Evolutionary conservation across 2,113 vertebrate genomes (phyloP).

Genomic region (Ageneiosus marmoratus): DNA sequence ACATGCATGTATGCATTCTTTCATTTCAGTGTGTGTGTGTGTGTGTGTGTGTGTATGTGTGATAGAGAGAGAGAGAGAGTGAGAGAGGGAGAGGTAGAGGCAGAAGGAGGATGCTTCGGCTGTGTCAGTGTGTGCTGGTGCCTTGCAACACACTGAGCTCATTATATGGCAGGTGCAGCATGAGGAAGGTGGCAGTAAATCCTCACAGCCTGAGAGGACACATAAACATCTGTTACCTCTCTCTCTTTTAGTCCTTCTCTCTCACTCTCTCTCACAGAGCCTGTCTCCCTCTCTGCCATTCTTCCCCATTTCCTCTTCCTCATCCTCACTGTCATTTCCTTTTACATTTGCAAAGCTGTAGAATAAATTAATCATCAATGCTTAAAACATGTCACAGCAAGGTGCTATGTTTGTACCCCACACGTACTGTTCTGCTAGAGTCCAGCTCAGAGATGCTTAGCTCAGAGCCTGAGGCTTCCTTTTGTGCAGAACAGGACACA

Average conservation of each 20-base stretch:
- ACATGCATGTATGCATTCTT: not conserved
- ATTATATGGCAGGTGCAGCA: slow-evolving; percentile 34
- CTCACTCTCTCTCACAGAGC: too few relatives aligned
- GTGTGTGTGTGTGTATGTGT: not conserved
- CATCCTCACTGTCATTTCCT: not conserved
- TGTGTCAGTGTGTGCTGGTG: slow-evolving; percentile 12
- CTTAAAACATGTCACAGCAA: not conserved
- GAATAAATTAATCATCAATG: not conserved
- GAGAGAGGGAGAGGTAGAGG: not conserved
- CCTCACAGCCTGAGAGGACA: slow-evolving; percentile 33
- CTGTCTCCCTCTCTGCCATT: too few relatives aligned
- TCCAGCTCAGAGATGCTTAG: not conserved
- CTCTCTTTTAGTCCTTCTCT: not conserved
- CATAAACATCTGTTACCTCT: slow-evolving; percentile 26
- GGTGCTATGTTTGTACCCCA: not conserved
- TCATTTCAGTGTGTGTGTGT: not conserved
- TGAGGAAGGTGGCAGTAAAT: slow-evolving; percentile 33
- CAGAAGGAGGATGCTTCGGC: not conserved
- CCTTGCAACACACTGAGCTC: slow-evolving; percentile 23
- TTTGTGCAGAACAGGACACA: not conserved
- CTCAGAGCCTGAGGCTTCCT: not conserved
- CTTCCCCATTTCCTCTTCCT: slow-evolving; percentile 3
- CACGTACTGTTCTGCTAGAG: not conserved
- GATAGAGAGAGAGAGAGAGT: not conserved
- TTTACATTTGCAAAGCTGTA: not conserved